Conservation (phyloP, 2,888 invertebrate species). For the Labia minor region DNA sequence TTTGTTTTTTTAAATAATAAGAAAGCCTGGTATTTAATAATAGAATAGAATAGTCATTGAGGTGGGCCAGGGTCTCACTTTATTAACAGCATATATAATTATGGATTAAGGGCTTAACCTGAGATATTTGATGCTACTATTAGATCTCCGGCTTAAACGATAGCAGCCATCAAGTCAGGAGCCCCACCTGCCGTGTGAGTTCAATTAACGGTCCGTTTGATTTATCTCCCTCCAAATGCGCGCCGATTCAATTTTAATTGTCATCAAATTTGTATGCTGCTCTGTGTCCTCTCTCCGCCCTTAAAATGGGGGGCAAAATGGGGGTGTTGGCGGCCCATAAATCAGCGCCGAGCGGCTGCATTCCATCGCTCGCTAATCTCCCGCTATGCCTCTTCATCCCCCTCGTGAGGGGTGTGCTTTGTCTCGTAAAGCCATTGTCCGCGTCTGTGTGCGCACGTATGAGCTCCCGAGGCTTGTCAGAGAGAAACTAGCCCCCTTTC, state of each 20-base stretch:
- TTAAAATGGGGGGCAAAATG: not conserved
- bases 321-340: slow-evolving; percentile 2
- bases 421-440: slow-evolving; percentile 13
- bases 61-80: too few species aligned
- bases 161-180: not conserved
- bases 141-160: slow-evolving; percentile 4
- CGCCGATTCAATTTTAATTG: slow-evolving; percentile 13
- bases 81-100: slow-evolving; percentile 13
- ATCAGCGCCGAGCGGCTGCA: slow-evolving; percentile 1
- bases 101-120: not conserved
- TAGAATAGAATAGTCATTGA: too few species aligned
- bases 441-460: not conserved
- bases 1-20: too few species aligned
- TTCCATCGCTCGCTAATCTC: slow-evolving; percentile 2
- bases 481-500: not conserved
- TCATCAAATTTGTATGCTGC: slow-evolving; percentile 5
- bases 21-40: too few species aligned
- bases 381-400: not conserved
- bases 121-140: not conserved
- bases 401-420: slow-evolving; percentile 2
- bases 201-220: slow-evolving; percentile 13
- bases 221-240: slow-evolving; percentile 8
- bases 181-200: slow-evolving; percentile 4
- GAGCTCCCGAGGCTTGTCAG: not conserved
- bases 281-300: not conserved